Evolutionary conservation across 2,797 vertebrate species (phyloP).

Genomic region (Notolepis coatsorum): DNA sequence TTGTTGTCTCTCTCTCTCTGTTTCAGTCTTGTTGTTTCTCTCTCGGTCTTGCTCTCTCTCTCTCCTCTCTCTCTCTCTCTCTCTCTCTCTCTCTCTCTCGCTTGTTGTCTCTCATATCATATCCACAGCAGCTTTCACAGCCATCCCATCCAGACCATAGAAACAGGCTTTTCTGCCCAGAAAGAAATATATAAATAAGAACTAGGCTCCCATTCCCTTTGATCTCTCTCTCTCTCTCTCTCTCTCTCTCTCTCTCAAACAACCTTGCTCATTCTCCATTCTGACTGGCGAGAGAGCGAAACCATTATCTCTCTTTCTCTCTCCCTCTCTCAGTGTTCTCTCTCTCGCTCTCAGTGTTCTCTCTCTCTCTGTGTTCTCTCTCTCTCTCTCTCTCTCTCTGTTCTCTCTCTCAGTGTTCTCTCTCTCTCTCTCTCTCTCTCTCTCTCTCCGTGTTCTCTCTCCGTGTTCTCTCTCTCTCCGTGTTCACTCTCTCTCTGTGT

Average conservation of each 20-base stretch:
- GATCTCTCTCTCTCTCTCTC: conserved; percentile 59
- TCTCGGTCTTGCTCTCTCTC: neutral
- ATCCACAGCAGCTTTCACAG: conserved; percentile 40
- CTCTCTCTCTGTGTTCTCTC: too few species aligned
- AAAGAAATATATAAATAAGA: neutral
- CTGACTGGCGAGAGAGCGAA: conserved; percentile 25
- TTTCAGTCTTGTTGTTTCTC: too few species aligned
- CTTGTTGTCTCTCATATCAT: conserved; percentile 42
- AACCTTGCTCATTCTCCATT: conserved; percentile 51
- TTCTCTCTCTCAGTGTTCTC: neutral
- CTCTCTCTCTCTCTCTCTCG: too few species aligned
- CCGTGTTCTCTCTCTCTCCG: too few species aligned
- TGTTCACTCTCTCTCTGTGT: too few species aligned
- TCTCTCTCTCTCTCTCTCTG: neutral
- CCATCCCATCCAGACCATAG: conserved; percentile 29
- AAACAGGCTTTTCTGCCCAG: conserved; percentile 39
- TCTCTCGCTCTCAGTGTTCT: too few species aligned
- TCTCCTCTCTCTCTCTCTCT: conserved; percentile 11
- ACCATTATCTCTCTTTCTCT: neutral
- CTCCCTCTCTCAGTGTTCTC: too few species aligned
- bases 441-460: too few species aligned
- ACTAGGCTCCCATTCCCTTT: conserved; percentile 59
- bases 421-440: neutral
- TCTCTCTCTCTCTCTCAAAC: conserved; percentile 37
- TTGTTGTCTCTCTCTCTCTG: neutral